Evolutionary conservation across 2,113 vertebrate species (phyloP).

Genomic region (Misgurnus anguillicaudatus): DNA sequence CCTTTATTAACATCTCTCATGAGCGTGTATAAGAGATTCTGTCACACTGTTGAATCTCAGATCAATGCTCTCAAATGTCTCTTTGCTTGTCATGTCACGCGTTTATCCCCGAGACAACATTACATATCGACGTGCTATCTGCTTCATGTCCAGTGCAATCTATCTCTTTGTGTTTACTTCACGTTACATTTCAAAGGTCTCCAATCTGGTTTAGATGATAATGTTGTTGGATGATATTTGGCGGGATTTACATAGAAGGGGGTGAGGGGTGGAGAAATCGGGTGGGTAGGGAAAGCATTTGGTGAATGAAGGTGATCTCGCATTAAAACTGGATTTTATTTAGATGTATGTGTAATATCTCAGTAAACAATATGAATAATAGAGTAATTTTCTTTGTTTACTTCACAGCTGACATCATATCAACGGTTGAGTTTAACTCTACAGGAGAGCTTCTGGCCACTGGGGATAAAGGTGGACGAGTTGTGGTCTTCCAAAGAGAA

Average conservation of each 20-base stretch:
- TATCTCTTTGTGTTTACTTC: background rate
- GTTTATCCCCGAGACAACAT: background rate
- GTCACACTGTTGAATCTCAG: background rate
- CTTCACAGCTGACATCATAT: slow-evolving; percentile 81
- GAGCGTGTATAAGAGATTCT: background rate
- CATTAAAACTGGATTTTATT: no score
- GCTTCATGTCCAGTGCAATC: background rate
- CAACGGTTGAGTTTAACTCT: slow-evolving; percentile 85
- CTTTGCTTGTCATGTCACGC: background rate
- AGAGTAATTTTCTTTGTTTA: slow-evolving; percentile 10
- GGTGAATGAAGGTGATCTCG: background rate
- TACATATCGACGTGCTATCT: background rate
- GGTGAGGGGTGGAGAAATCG: background rate
- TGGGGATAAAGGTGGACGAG: slow-evolving; percentile 86
- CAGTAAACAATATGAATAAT: no score
- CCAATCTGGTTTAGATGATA: slow-evolving; percentile 8
- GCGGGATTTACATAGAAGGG: slow-evolving; percentile 43
- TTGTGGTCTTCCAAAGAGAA: slow-evolving; percentile 88
- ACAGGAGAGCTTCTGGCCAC: slow-evolving; percentile 86
- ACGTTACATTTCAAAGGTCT: background rate
- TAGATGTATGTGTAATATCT: no score
- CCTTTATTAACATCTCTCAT: background rate
- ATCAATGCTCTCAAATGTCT: background rate
- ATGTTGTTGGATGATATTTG: slow-evolving; percentile 20
- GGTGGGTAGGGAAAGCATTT: background rate